These are phyloP conservation scores for Labia minor DNA, from an alignment of 2,888 invertebrate genomes.

Conservation along the genomic window DNA sequence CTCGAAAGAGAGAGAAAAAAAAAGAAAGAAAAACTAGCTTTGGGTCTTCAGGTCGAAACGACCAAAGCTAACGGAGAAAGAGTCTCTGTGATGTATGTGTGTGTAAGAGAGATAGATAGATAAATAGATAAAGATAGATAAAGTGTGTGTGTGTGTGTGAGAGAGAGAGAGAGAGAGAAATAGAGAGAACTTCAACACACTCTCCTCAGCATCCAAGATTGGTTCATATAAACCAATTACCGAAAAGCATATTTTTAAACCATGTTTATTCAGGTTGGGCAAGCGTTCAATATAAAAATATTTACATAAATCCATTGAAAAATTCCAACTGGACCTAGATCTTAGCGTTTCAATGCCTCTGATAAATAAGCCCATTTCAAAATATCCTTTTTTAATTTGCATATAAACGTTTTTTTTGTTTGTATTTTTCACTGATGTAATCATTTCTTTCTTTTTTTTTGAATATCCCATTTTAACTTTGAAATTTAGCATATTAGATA, in stretches of 20 bases:
- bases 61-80: neutral
- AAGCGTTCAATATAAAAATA: neutral
- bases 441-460: too few species aligned
- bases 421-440: neutral
- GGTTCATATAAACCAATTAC: neutral
- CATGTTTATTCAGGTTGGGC: conserved; percentile 2
- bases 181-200: too few species aligned
- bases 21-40: neutral
- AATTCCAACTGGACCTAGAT: neutral
- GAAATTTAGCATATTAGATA: too few species aligned
- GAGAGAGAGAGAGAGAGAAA: too few species aligned
- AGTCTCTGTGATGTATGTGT: too few species aligned
- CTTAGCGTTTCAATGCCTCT: neutral
- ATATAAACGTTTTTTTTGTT: neutral
- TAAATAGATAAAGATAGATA: too few species aligned
- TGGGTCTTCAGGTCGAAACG: neutral
- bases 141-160: too few species aligned
- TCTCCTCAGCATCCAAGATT: neutral
- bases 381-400: conserved; percentile 13
- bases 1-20: neutral
- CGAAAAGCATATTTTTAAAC: conserved; percentile 2
- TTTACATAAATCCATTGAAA: conserved; percentile 5
- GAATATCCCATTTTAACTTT: too few species aligned
- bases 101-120: too few species aligned
- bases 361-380: neutral